Evolutionary conservation across 2,113 vertebrate genomes (phyloP), one percentile per base, ranked within the genome.

Genomic region (Nicator chloris): DNA sequence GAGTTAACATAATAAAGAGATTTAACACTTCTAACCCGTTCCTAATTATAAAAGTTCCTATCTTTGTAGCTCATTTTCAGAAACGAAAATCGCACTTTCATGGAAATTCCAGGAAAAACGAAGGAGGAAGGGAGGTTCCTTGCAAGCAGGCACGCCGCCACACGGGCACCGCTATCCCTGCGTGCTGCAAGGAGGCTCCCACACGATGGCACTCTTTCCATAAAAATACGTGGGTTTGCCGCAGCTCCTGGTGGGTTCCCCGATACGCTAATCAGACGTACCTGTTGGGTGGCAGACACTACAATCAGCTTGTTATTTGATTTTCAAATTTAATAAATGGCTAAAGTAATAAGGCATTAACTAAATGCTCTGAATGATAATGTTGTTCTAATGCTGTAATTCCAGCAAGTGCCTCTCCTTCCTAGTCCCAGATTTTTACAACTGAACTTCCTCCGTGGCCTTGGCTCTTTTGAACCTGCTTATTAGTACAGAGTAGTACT

Each of bases 191-290:
- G 42, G 13, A 20, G 60, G 45, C 22, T 44, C 82, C 98, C 98
- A 98, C 98, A 92, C 91, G 98, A 95, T 98, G 98, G 97, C 98
- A 97, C 88, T 60, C 81, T 97, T 84, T 44, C 83, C 85, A 82
- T 39, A 96, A 9, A 53, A 94, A 97, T 71, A 30, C 2, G 1
- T 2, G 28, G 9, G 17, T 10, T 18, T n/a, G n/a, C 49, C 2
- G 39, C 61, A 9, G 16, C 1, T 23, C 26, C 75, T 27, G 49
- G 21, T 9, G 42, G 37, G n/a, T 4, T 59, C 61, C 59, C 69
- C 45, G 13, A 15, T 16, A 51, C 72, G 3, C 54, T 51, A 90
- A 95, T 63, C 70, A 76, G 68, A 24, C 24, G 63, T 63, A 92
- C 87, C 95, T 86, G 59, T 61, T 64, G 88, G 61, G 75, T 14